Evolutionary conservation across 2,113 vertebrate species (phyloP).

Genomic region (Colinus virginianus): DNA sequence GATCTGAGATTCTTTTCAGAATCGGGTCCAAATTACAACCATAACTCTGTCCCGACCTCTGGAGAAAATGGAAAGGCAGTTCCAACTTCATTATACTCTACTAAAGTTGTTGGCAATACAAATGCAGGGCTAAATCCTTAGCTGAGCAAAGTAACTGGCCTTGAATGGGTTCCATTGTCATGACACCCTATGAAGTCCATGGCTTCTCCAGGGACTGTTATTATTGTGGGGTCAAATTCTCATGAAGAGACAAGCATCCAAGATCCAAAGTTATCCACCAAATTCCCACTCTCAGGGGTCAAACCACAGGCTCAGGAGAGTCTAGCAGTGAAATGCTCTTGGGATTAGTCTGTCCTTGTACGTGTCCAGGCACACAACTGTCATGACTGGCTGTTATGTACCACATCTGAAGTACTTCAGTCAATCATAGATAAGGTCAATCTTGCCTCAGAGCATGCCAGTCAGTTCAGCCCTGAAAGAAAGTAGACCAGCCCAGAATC

Average conservation of each 20-base stretch:
- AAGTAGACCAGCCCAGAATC: background rate
- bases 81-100: conserved; percentile 44
- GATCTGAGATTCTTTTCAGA: conserved; percentile 50
- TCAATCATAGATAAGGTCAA: too few relatives aligned
- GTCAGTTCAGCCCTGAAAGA: background rate
- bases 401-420: background rate
- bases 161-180: background rate
- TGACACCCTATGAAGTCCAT: rapidly evolving
- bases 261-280: background rate
- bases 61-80: conserved; percentile 71
- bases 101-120: conserved; percentile 40
- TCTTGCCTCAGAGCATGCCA: background rate
- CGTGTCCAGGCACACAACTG: background rate
- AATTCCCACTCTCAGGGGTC: background rate
- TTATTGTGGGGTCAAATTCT: background rate
- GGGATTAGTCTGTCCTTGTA: background rate
- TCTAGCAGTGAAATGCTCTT: background rate
- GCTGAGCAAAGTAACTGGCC: background rate
- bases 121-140: background rate
- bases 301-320: background rate
- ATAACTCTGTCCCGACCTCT: conserved; percentile 36
- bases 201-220: background rate
- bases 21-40: conserved; percentile 62
- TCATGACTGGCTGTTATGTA: rapidly evolving
- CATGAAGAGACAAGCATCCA: background rate